Base-by-base conservation (phyloP, 2,888 invertebrate species). In the Lithophane ornitopus region DNA sequence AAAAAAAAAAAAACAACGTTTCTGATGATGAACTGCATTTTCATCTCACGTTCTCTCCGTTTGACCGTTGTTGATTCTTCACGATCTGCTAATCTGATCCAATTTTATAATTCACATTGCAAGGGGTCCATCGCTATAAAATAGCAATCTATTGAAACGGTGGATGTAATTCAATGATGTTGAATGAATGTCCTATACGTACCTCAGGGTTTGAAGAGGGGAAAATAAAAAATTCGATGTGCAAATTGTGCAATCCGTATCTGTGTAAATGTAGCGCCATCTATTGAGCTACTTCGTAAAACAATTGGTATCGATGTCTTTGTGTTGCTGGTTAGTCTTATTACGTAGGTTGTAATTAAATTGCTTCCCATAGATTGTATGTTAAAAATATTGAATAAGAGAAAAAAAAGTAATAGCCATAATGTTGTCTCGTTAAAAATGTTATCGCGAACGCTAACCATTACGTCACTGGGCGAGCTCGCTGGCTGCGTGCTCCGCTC, bases 1-100 rank as follows among this genome's bases (percentile, higher is more conserved):
- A 92, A 93, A 93, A 90, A 88, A 87, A 89, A 90, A 90, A 90
- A 91, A 90, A 89, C 86, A 91, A 89, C 91, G 93, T 94, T 93
- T 91, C 94, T 93, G 94, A 92, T 89, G 76, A 89, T 89, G 90
- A 90, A 90, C 90, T 89, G 82, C 87, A 86, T 87, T 91, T 82
- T 89, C 93, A 94, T 93, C 89, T 90, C 93, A 94, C 94, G 94
- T 94, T 93, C 94, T 92, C 93, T 94, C 93, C 86, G 94, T 94
- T 94, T 94, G 94, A 95, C 92, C 90, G 93, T 90, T 94, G 93
- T 92, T 90, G 88, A 90, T 90, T 94, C 92, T 92, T 90, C 88
- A 90, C 90, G 90, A 87, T 94, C 89, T 96, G 96, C 95, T 96
- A 87, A 94, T 34, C 89, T 96, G 96, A 96, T 96, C 9, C 34